A percentile compares a stretch with the other conserved stretches of the same genome.
These are phyloP conservation scores for Phalanger gymnotis DNA, from an alignment of 2,797 vertebrate genomes.

Conservation along the genomic window DNA sequence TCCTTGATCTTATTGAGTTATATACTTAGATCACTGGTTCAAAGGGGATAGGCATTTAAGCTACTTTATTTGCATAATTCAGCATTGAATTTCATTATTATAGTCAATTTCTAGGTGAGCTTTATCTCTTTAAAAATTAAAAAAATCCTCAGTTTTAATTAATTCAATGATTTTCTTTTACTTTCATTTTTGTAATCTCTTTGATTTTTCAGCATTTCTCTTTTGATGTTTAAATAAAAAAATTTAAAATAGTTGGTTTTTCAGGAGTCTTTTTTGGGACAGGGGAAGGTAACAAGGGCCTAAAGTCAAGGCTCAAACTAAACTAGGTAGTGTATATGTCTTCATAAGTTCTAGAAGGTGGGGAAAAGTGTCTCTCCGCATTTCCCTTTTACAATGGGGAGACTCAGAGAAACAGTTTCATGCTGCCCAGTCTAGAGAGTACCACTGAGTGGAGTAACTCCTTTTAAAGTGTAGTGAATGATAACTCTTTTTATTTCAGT, in stretches of 20 bases:
- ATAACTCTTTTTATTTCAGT: neutral
- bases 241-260: neutral
- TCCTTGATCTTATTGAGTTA: no score
- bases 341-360: neutral
- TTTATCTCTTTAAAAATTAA: neutral
- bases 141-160: neutral
- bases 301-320: neutral
- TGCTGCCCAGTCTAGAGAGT: neutral
- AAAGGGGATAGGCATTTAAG: no score
- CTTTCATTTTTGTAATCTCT: neutral
- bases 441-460: neutral
- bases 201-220: neutral
- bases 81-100: no score
- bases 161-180: neutral
- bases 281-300: neutral
- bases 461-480: neutral
- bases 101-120: no score
- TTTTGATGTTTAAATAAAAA: neutral
- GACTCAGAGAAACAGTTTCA: neutral
- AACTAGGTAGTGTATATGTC: neutral
- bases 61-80: no score
- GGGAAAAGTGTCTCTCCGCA: neutral
- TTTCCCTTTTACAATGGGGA: neutral
- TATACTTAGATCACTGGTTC: no score
- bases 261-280: neutral